Evolutionary conservation across 2,797 vertebrate species (phyloP).

Genomic region (Pagetopsis macropterus): DNA sequence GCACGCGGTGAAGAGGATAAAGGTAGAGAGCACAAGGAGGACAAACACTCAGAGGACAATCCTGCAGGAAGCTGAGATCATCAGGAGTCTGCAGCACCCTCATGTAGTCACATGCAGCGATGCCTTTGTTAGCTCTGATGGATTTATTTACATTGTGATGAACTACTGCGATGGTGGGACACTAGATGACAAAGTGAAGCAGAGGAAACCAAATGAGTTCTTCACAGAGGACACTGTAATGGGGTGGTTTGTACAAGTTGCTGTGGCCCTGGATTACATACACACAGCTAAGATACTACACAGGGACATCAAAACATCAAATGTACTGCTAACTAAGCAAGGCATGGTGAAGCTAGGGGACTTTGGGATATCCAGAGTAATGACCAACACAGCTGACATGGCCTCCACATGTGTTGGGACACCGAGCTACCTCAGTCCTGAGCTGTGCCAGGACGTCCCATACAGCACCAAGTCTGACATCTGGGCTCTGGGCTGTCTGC

Average conservation of each 20-base stretch:
- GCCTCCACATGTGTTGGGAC: conserved; percentile 87
- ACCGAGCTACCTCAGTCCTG: conserved; percentile 86
- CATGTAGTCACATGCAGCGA: conserved; percentile 83
- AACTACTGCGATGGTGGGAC: conserved; percentile 86
- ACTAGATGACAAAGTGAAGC: conserved; percentile 82
- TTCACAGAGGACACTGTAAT: conserved; percentile 78
- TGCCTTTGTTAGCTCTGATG: conserved; percentile 73
- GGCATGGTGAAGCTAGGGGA: conserved; percentile 84
- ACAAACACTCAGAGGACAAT: conserved; percentile 70
- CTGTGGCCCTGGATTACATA: conserved; percentile 82
- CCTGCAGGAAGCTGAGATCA: conserved; percentile 84
- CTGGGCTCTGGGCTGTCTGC: conserved; percentile 86
- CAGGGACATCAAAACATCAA: conserved; percentile 87
- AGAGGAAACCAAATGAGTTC: conserved; percentile 60
- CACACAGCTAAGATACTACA: conserved; percentile 84
- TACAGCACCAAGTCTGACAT: conserved; percentile 88
- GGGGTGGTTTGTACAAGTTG: conserved; percentile 85
- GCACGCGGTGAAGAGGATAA: conserved; percentile 84
- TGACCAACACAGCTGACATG: conserved; percentile 83
- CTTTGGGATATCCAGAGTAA: conserved; percentile 86
- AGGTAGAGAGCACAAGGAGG: conserved; percentile 61
- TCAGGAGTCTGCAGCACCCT: conserved; percentile 79
- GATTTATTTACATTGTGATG: conserved; percentile 85
- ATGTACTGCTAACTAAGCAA: conserved; percentile 84
- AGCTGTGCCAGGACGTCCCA: conserved; percentile 85